Evolutionary conservation across 2,797 vertebrate species (phyloP).

Genomic region (Erpetoichthys calabaricus): DNA sequence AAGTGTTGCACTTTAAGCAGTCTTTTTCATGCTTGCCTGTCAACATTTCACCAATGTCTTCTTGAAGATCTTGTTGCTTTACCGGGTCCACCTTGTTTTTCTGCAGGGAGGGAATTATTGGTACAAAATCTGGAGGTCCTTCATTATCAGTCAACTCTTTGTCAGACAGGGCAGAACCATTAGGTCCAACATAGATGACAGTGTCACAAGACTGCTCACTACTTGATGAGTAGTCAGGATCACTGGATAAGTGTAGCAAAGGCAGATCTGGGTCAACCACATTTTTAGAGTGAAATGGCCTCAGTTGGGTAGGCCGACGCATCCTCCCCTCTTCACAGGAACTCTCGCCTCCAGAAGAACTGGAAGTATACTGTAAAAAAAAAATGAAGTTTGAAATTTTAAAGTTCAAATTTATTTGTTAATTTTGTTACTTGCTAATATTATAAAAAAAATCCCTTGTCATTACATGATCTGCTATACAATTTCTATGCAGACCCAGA

Average conservation of each 20-base stretch:
- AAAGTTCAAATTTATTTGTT: too few relatives aligned
- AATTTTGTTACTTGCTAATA: background rate
- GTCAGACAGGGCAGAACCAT: slow-evolving; percentile 66
- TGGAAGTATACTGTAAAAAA: slow-evolving; percentile 68
- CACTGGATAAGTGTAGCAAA: slow-evolving; percentile 62
- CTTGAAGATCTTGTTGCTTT: background rate
- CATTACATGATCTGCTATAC: background rate
- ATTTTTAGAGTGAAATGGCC: slow-evolving; percentile 75
- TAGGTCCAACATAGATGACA: slow-evolving; percentile 79
- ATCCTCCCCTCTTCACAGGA: slow-evolving; percentile 77
- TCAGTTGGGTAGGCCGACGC: slow-evolving; percentile 62
- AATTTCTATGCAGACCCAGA: too few relatives aligned
- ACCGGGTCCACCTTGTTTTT: slow-evolving; percentile 51
- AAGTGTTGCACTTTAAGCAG: slow-evolving; percentile 91
- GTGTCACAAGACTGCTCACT: slow-evolving; percentile 94
- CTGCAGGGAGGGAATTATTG: slow-evolving; percentile 86
- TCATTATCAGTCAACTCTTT: slow-evolving; percentile 71
- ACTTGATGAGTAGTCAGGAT: slow-evolving; percentile 76
- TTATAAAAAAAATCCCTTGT: background rate
- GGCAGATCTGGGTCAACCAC: slow-evolving; percentile 63
- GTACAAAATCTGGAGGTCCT: slow-evolving; percentile 76
- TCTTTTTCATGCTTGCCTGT: slow-evolving; percentile 58
- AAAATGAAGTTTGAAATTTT: background rate
- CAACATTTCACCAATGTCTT: slow-evolving; percentile 29
- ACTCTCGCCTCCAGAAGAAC: slow-evolving; percentile 83